A percentile compares a stretch with the other conserved stretches of the same genome.
Conservation (phyloP, 2,888 invertebrate genomes). For the Cerastis rubricosa region DNA sequence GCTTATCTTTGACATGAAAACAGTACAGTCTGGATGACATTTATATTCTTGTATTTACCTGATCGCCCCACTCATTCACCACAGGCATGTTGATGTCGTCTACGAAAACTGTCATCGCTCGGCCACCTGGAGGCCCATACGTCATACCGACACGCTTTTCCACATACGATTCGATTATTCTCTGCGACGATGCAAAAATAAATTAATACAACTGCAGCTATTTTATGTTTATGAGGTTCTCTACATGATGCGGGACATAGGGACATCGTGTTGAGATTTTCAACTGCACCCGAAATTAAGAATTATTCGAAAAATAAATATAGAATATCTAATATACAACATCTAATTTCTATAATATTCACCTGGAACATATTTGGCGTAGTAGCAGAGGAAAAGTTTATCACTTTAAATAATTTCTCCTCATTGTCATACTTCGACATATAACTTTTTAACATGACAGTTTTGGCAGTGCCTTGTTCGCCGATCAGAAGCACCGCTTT, state of each 20-base stretch:
- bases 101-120: conserved; percentile 96
- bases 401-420: conserved; percentile 94
- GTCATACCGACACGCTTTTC: conserved; percentile 97
- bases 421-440: conserved; percentile 95
- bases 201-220: background rate
- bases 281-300: background rate
- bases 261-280: background rate
- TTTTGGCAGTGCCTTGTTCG: conserved; percentile 97
- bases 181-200: conserved; percentile 83
- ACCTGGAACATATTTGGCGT: conserved; percentile 98
- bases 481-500: conserved; percentile 96
- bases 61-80: conserved; percentile 98
- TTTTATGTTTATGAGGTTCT: background rate
- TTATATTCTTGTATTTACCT: conserved; percentile 85
- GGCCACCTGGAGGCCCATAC: conserved; percentile 96
- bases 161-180: conserved; percentile 96
- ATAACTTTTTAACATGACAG: conserved; percentile 97
- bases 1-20: background rate
- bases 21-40: background rate
- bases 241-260: too few species aligned
- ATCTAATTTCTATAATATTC: conserved; percentile 51
- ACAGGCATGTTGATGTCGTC: conserved; percentile 98
- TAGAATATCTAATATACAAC: background rate
- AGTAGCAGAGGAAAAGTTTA: conserved; percentile 97
- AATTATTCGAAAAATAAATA: too few species aligned